Evolutionary conservation across 2,888 invertebrate species (phyloP), one percentile per base, ranked within the genome.

Genomic region (Leptopilina myrica): DNA sequence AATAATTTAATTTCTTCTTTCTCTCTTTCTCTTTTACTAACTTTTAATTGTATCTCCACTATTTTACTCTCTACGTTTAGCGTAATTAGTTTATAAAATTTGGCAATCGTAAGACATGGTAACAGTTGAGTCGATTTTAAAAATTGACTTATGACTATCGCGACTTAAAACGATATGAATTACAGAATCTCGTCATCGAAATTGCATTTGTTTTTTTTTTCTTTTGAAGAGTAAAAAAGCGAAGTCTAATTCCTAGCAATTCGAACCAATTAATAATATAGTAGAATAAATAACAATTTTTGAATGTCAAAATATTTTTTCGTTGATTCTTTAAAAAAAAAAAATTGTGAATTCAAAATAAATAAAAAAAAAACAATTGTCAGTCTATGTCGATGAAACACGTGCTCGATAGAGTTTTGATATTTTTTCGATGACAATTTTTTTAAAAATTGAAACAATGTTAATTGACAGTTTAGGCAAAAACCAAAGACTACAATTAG

Each of bases 61-160:
- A 73, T 56, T 73, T 73, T 15, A 73, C 56, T 33, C 56, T 56
- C 33, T 40, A 73, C 26, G 56, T 73, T 56, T 73, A 56, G 73
- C 26, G 56, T n/a, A 73, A 14, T 49, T 69, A 69, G 53, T 73
- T 73, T 73, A 73, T 73, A 73, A 73, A 73, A 56, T 73, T 73
- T 73, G 73, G 73, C 73, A 73, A 73, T 73, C 56, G 73, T 56
- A 73, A 73, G 73, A 56, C n/a, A 53, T 56, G 73, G 73, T 73
- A 73, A 73, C 56, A 14, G 56, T 73, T 59, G 73, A 73, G 73
- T 73, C 73, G 15, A 14, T 73, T 73, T 56, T 40, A 33, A 73
- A 49, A 73, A 73, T 73, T 73, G 56, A 40, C 73, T 53, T 73
- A 56, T 56, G 53, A 14, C 56, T 73, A 73, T 56, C 73, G 14